A percentile compares a stretch with the other conserved stretches of the same genome.
These are phyloP conservation scores for Ptilonorhynchus violaceus DNA, from an alignment of 2,113 vertebrate genomes.

Conservation along the genomic window DNA sequence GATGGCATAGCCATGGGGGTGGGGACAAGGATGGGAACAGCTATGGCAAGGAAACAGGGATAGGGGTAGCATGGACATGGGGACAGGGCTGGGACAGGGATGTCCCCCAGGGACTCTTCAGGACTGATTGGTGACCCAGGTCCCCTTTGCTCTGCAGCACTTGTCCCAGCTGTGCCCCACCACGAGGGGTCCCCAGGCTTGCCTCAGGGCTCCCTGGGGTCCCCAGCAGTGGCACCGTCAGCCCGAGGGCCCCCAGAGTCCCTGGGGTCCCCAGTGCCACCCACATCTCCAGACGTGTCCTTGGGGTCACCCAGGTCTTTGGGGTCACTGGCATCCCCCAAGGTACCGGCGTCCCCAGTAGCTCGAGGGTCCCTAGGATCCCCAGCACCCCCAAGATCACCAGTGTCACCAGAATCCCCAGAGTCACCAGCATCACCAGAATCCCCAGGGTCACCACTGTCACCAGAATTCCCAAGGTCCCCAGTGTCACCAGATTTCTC, in stretches of 20 bases:
- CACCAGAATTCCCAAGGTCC: background rate
- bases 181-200: background rate
- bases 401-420: background rate
- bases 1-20: too few relatives aligned
- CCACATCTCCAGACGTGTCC: background rate
- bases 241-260: background rate
- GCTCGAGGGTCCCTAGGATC: background rate
- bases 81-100: background rate
- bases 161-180: background rate
- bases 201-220: background rate
- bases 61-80: rapidly evolving
- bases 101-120: background rate
- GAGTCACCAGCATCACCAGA: background rate
- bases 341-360: background rate
- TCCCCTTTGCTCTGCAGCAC: background rate
- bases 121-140: rapidly evolving
- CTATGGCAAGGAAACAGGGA: too few relatives aligned
- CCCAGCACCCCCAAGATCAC: background rate
- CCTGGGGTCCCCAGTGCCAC: background rate
- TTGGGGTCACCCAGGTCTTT: background rate
- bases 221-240: background rate
- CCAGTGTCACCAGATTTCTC: background rate
- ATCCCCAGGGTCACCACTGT: background rate
- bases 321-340: background rate
- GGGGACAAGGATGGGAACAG: background rate